Conservation (phyloP, 2,113 vertebrate genomes). For the Psephotus haematonotus region DNA sequence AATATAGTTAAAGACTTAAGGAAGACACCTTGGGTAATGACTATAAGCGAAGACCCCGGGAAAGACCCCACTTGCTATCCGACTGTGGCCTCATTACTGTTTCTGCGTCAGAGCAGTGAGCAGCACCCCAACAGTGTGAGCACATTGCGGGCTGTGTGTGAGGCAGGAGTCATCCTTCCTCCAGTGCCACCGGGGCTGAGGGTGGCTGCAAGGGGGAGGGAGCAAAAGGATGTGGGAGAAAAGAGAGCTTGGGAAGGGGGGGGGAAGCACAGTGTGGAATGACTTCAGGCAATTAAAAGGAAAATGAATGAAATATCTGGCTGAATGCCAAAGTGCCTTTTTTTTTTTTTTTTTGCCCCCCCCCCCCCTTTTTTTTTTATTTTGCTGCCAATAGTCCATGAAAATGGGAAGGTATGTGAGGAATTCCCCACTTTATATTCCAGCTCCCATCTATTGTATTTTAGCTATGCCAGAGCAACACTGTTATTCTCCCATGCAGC, state of each 20-base stretch:
- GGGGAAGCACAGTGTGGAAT: neutral
- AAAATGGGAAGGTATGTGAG: slow-evolving; percentile 83
- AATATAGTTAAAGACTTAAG: neutral
- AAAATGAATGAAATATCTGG: slow-evolving; percentile 18
- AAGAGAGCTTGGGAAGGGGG: neutral
- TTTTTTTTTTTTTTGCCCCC: too few species aligned
- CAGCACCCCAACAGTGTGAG: neutral
- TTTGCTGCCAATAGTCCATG: slow-evolving; percentile 74
- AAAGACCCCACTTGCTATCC: neutral
- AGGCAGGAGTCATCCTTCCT: neutral
- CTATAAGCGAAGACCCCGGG: neutral
- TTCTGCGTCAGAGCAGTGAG: neutral
- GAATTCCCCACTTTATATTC: slow-evolving; percentile 79
- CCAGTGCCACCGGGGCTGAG: neutral
- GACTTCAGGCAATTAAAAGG: slow-evolving; percentile 31
- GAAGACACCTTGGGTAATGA: neutral
- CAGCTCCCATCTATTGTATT: slow-evolving; percentile 58
- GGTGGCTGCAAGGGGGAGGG: neutral
- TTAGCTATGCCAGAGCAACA: slow-evolving; percentile 43
- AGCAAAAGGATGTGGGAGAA: neutral
- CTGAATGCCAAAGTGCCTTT: slow-evolving; percentile 21
- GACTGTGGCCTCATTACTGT: rapidly evolving
- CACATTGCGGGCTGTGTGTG: neutral
- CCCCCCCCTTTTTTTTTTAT: slow-evolving; percentile 45
- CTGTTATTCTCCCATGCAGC: slow-evolving; percentile 84